Percentiles rank a stretch among this genome's conserved stretches.
Evolutionary conservation across 1,140 invertebrate species (phyloP).

Genomic region (Samia ricini): DNA sequence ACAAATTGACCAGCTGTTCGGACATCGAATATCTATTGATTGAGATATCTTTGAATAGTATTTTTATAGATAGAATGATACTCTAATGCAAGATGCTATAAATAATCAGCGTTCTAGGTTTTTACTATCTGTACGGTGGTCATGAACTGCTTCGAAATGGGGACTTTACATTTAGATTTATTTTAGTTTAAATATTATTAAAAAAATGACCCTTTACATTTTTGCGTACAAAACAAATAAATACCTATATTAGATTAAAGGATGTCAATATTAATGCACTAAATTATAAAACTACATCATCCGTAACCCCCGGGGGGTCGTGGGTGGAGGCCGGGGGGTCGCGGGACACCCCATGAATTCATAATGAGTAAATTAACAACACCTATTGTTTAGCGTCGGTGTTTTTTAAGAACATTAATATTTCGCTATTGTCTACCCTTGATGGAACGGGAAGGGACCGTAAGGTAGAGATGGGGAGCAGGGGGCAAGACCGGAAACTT

Average conservation of each 20-base stretch:
- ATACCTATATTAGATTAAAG: neutral
- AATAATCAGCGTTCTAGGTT: no score
- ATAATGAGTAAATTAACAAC: slow-evolving; percentile 75
- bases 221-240: neutral
- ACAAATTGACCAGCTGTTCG: neutral
- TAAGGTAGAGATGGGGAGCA: no score
- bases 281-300: slow-evolving; percentile 31
- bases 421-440: slow-evolving; percentile 49
- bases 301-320: neutral
- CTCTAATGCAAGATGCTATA: no score
- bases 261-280: slow-evolving; percentile 16
- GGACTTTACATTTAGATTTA: no score
- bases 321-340: slow-evolving; percentile 10
- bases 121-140: no score
- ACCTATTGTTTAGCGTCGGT: slow-evolving; percentile 68
- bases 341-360: slow-evolving; percentile 59
- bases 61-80: no score
- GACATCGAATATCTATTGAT: neutral
- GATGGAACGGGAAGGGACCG: slow-evolving; percentile 13
- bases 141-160: no score
- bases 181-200: no score
- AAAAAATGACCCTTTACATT: neutral
- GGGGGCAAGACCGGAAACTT: slow-evolving; percentile 57
- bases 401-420: slow-evolving; percentile 74
- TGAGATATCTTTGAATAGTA: neutral